Conservation (phyloP, 2,113 vertebrate genomes). For the Cacatua alba region DNA sequence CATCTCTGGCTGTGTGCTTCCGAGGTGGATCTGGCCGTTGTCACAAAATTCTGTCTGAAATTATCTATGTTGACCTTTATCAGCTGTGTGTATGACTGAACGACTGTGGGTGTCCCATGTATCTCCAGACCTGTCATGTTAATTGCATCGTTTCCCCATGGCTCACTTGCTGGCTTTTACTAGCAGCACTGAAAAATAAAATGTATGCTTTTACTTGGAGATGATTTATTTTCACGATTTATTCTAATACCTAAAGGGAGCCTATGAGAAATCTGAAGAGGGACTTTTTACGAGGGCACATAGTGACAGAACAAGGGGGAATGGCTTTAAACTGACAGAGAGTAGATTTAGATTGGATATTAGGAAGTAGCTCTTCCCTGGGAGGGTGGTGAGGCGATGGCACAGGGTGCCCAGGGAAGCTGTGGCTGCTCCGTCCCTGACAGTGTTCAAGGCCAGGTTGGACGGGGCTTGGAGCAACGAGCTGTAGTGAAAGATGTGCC, state of each 20-base stretch:
- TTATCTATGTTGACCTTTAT: neutral
- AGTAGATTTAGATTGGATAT: neutral
- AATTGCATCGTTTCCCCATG: accelerated
- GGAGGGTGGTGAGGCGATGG: neutral
- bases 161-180: neutral
- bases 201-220: neutral
- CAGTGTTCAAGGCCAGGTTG: neutral
- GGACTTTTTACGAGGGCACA: neutral
- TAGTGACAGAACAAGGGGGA: neutral
- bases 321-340: neutral
- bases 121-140: neutral
- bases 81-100: accelerated
- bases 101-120: neutral
- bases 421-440: neutral
- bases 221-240: neutral
- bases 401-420: neutral
- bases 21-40: neutral
- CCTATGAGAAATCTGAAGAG: neutral
- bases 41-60: neutral
- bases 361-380: neutral
- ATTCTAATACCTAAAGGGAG: neutral
- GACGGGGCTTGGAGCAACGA: neutral
- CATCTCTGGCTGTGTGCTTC: neutral
- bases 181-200: neutral
- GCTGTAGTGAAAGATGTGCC: neutral